These are phyloP conservation scores for Polymixis lichenea DNA, from an alignment of 2,888 invertebrate species.

Conservation along the genomic window DNA sequence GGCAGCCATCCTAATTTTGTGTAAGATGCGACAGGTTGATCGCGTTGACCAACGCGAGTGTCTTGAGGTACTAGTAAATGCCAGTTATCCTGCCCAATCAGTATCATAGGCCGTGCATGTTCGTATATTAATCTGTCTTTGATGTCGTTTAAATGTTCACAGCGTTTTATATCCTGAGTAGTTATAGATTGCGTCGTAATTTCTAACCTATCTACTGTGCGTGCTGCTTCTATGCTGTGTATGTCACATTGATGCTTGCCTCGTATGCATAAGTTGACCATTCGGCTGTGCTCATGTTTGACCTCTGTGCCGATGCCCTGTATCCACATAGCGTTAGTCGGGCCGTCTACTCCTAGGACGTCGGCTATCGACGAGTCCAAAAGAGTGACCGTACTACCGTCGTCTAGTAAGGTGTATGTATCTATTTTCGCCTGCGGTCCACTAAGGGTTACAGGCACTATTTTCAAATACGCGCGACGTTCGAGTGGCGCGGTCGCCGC, in stretches of 20 bases:
- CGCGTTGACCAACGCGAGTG: too few species aligned
- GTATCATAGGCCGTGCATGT: too few species aligned
- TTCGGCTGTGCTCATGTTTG: constrained; percentile 2
- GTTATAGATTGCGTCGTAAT: neutral
- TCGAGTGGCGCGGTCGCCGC: neutral
- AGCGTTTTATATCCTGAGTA: neutral
- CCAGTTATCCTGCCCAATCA: too few species aligned
- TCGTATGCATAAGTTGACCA: neutral
- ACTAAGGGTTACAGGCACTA: neutral
- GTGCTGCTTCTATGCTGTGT: neutral
- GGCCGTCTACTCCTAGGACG: constrained; percentile 1
- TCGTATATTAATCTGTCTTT: neutral
- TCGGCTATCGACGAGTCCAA: neutral
- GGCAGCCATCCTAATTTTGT: too few species aligned
- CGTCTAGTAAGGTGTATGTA: constrained; percentile 1
- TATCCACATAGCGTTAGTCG: neutral
- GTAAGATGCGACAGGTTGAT: too few species aligned
- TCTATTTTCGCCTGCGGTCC: neutral
- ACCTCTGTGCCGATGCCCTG: neutral
- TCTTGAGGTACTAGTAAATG: too few species aligned
- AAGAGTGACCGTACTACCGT: constrained; percentile 1
- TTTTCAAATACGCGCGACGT: constrained; percentile 3
- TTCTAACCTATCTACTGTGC: neutral
- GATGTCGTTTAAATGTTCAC: neutral
- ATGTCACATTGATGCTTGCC: neutral